A percentile compares a stretch with the other conserved stretches of the same genome.
Conservation (phyloP, 1,140 invertebrate species). For the Diachasmimorpha longicaudata region DNA sequence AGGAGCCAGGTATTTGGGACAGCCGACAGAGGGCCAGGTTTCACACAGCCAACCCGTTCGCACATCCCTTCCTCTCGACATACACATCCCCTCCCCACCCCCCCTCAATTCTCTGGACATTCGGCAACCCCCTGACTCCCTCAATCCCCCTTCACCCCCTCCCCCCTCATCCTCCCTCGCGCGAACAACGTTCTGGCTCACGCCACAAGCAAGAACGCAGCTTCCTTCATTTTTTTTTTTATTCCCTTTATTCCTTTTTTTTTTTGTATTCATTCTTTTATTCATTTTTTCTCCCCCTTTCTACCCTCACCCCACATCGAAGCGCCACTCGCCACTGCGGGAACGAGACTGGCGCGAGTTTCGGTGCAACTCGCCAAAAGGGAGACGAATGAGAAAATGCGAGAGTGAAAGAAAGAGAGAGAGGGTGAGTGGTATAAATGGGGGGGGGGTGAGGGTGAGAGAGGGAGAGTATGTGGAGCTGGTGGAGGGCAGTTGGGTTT, state of each 20-base stretch:
- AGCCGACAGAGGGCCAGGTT: constrained; percentile 29
- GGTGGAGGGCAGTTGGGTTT: not conserved
- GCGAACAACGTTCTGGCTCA: constrained; percentile 8
- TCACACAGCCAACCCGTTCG: constrained; percentile 22
- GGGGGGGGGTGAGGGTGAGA: too few relatives aligned
- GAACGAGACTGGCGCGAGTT: constrained; percentile 7
- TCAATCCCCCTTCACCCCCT: not conserved
- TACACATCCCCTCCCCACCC: not conserved
- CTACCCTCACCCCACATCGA: not conserved
- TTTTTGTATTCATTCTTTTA: not conserved
- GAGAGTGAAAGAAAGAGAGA: not conserved
- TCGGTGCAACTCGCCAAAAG: not conserved
- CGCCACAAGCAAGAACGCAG: not conserved
- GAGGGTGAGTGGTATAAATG: too few relatives aligned
- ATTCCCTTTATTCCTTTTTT: not conserved
- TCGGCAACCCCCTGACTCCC: not conserved
- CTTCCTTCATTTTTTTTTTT: constrained; percentile 14
- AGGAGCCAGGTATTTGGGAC: constrained; percentile 1
- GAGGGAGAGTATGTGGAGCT: not conserved
- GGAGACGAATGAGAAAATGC: not conserved
- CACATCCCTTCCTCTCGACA: not conserved
- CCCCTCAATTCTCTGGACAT: not conserved
- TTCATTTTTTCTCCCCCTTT: not conserved
- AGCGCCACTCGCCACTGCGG: constrained; percentile 18
- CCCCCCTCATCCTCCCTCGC: not conserved